phyloP scores from a whole-genome alignment of 2,888 invertebrate species.

The Phasia obesa region DNA sequence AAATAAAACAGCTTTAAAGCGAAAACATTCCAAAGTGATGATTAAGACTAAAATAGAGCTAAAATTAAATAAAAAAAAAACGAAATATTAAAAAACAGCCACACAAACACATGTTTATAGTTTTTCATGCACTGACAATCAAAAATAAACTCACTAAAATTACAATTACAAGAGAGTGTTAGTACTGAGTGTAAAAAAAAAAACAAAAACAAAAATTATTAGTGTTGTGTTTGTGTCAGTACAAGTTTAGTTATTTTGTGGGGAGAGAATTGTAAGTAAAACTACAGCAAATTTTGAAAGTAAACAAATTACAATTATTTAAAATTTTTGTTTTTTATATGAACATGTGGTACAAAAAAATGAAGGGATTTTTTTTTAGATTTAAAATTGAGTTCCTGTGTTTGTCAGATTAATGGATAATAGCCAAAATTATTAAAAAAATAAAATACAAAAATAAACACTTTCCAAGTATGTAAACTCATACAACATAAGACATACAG shows the following conservation, averaged over 20 bases:
- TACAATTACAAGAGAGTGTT: constrained; percentile 42
- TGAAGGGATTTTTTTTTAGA: too few species aligned
- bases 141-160: constrained; percentile 48
- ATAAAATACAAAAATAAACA: too few species aligned
- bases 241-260: too few species aligned
- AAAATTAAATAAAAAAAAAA: constrained; percentile 76
- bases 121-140: constrained; percentile 29
- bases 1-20: constrained; percentile 66
- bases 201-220: constrained; percentile 14
- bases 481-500: too few species aligned
- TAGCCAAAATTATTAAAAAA: too few species aligned
- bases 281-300: constrained; percentile 62
- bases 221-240: background rate
- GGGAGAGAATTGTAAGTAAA: constrained; percentile 11
- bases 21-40: constrained; percentile 77
- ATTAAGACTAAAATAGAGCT: constrained; percentile 79
- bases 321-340: constrained; percentile 25
- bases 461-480: too few species aligned
- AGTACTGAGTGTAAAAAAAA: constrained; percentile 3
- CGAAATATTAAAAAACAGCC: constrained; percentile 46
- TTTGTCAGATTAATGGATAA: too few species aligned
- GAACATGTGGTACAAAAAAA: too few species aligned
- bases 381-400: too few species aligned
- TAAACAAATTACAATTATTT: constrained; percentile 62
- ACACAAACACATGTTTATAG: constrained; percentile 1